A percentile compares a stretch with the other conserved stretches of the same genome.
These are phyloP conservation scores for Heliconius aoede DNA, from an alignment of 2,888 invertebrate species.

Conservation along the genomic window DNA sequence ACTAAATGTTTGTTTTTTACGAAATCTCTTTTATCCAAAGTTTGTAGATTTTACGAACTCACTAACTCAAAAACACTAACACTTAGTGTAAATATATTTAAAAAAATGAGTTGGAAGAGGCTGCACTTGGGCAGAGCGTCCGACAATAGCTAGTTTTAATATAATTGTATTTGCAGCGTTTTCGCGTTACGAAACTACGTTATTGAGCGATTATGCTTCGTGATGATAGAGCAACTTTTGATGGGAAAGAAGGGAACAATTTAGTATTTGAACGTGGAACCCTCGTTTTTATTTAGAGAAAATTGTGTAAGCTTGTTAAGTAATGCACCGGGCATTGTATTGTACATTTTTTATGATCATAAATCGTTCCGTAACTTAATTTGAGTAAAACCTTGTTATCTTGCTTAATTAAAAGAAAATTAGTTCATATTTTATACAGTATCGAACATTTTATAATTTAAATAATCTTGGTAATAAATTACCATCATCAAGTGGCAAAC, in stretches of 20 bases:
- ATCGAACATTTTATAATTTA: neutral
- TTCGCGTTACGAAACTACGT: conserved; percentile 22
- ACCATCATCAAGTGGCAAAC: neutral
- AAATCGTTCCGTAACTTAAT: neutral
- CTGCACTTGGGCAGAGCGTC: neutral
- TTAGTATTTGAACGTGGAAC: conserved; percentile 22
- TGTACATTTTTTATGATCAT: neutral
- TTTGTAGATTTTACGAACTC: neutral
- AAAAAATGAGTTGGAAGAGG: neutral
- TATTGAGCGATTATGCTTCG: conserved; percentile 18
- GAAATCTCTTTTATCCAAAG: too few relatives aligned
- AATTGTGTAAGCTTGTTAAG: conserved; percentile 7
- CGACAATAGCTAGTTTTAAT: conserved; percentile 28
- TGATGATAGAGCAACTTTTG: conserved; percentile 26
- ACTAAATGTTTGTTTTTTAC: too few relatives aligned
- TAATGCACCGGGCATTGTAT: conserved; percentile 6
- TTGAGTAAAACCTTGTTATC: neutral
- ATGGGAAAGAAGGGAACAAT: conserved; percentile 24
- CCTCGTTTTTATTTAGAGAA: conserved; percentile 1
- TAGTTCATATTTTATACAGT: conserved; percentile 5
- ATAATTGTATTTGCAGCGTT: conserved; percentile 21
- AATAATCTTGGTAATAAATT: conserved; percentile 23
- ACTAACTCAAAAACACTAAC: too few relatives aligned
- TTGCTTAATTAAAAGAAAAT: neutral
- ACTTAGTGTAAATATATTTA: neutral